Evolutionary conservation across 2,888 invertebrate species (phyloP).

Genomic region (Nebria salina): DNA sequence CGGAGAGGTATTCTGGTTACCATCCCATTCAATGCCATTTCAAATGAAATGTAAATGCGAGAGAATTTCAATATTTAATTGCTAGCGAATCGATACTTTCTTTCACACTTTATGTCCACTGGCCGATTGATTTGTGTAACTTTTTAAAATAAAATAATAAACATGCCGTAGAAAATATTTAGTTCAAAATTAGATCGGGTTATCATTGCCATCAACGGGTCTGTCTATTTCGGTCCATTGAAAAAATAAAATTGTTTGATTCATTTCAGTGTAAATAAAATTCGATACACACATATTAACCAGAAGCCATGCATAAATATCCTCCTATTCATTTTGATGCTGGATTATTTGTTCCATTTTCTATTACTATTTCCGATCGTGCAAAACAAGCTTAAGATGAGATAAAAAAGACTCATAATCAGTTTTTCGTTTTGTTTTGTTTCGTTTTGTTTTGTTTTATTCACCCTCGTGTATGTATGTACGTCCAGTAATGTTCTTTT

Average conservation of each 20-base stretch:
- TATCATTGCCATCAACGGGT: slow-evolving; percentile 11
- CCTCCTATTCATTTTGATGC: neutral
- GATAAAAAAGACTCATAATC: slow-evolving; percentile 8
- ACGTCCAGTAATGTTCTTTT: slow-evolving; percentile 17
- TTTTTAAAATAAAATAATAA: slow-evolving; percentile 40
- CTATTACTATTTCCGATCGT: neutral
- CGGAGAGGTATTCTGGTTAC: slow-evolving; percentile 34
- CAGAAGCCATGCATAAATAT: neutral
- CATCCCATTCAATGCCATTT: slow-evolving; percentile 15
- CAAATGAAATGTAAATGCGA: slow-evolving; percentile 10
- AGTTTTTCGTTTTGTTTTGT: slow-evolving; percentile 7
- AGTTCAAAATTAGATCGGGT: slow-evolving; percentile 34
- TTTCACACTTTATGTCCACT: neutral
- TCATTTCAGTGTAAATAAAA: neutral
- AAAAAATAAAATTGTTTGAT: neutral
- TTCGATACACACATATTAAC: neutral
- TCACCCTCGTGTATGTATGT: neutral
- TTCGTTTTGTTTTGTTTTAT: neutral
- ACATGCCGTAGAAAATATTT: slow-evolving; percentile 26
- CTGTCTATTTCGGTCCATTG: neutral
- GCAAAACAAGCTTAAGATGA: neutral
- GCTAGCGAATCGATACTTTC: neutral
- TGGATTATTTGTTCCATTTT: no score
- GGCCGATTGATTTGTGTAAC: neutral
- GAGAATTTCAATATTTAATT: slow-evolving; percentile 3